Conservation (phyloP, 2,888 invertebrate genomes). For the Herminia tarsipennalis region DNA sequence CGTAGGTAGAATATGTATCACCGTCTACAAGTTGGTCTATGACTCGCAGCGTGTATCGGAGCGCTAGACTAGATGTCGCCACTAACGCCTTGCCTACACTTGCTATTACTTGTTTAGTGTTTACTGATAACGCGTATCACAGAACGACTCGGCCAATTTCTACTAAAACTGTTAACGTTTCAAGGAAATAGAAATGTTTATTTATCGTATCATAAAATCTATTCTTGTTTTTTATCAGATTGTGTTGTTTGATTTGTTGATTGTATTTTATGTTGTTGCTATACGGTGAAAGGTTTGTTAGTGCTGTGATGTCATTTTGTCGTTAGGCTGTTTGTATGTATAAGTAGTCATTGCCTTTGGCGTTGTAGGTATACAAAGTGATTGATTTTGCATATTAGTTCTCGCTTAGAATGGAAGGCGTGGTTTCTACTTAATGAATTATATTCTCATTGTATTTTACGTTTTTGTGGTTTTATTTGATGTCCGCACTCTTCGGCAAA, state of each 20-base stretch:
- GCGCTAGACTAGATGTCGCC: slow-evolving; percentile 68
- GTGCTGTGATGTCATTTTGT: background rate
- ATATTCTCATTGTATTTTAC: slow-evolving; percentile 1
- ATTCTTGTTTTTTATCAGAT: slow-evolving; percentile 40
- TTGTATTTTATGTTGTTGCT: slow-evolving; percentile 32
- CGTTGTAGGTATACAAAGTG: no score
- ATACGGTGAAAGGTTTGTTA: slow-evolving; percentile 2
- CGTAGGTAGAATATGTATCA: slow-evolving; percentile 27
- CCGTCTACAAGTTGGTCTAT: slow-evolving; percentile 34
- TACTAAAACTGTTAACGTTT: slow-evolving; percentile 48
- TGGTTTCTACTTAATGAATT: slow-evolving; percentile 1
- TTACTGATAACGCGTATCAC: slow-evolving; percentile 61
- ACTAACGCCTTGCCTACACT: slow-evolving; percentile 49
- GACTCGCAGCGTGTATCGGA: slow-evolving; percentile 21
- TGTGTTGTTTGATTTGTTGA: slow-evolving; percentile 32
- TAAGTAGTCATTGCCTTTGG: no score
- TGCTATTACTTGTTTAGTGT: slow-evolving; percentile 56
- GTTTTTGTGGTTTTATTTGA: no score
- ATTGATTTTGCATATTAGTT: no score
- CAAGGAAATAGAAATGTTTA: slow-evolving; percentile 44
- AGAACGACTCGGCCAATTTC: slow-evolving; percentile 46
- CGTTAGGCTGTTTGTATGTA: background rate
- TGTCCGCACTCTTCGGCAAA: no score
- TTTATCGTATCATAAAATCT: slow-evolving; percentile 40
- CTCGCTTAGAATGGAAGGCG: no score